Base-by-base conservation (phyloP, 2,797 vertebrate genomes). In the Oreochromis mossambicus region DNA sequence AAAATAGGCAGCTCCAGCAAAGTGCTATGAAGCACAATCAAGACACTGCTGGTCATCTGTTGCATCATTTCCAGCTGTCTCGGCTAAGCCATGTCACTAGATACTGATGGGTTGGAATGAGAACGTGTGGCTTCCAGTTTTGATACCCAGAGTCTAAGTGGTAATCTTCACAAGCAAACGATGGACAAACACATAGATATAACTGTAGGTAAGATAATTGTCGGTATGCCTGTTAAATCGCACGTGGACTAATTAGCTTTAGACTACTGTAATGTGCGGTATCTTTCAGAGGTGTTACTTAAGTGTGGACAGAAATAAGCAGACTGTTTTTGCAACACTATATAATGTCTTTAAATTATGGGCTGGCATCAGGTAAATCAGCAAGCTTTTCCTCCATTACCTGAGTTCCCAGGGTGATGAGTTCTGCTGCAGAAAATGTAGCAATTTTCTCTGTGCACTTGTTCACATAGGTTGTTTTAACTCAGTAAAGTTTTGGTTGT, bases 41-140 rank as follows among this genome's bases (percentile, higher is more conserved):
- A 24, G 13, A 70, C 38, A 70, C 38, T 17, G 0, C 66, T 43
- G 38, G 66, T 43, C 14, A 70, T 26, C 38, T 26, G 2, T 26
- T 43, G 8, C 66, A 48, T 73, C 41, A 26, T 26, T 7, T 29
- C 24, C 15, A 73, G 24, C 26, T 73, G 68, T 29, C 68, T 48
- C 4, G 6, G 43, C 41, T 48, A 73, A 73, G 68, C 48, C 43
- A 5, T 48, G 68, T 6, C 43, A 48, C 15, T 12, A 32, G 43
- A 73, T 73, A 8, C 24, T 73, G 19, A 48, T 26, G 0, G 24
- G 24, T 0, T 19, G 15, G 68, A 29, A 48, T 48, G 24, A 29
- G 68, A 48, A 46, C 0, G 1, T 0, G 26, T 13, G 6, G 26
- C 26, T 75, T 48, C 0, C 43, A 8, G 46, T 46, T 17, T 32